A percentile compares a stretch with the other conserved stretches of the same genome.
Evolutionary conservation across 2,113 vertebrate genomes (phyloP).

Genomic region (Emydura subglobosa): DNA sequence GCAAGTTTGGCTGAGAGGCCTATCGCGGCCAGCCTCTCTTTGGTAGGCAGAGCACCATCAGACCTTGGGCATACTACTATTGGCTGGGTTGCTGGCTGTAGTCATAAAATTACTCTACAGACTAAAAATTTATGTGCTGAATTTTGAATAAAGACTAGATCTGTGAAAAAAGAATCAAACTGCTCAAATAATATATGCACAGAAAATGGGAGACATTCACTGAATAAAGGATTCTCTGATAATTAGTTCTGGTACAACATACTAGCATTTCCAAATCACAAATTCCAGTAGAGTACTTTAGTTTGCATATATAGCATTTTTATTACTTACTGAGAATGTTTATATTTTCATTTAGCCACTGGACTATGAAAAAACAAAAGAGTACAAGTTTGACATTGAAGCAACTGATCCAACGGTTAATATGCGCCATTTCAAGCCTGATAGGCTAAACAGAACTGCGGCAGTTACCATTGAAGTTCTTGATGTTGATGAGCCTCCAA

Average conservation of each 20-base stretch:
- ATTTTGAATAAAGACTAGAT: not conserved
- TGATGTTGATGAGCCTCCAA: slow-evolving; percentile 92
- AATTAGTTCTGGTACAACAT: not conserved
- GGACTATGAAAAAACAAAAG: slow-evolving; percentile 85
- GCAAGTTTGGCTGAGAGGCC: not conserved
- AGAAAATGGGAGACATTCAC: not conserved
- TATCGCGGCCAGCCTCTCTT: not conserved
- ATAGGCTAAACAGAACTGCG: slow-evolving; percentile 64
- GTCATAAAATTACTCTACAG: not conserved
- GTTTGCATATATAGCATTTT: not conserved
- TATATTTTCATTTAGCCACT: slow-evolving; percentile 79
- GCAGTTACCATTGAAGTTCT: slow-evolving; percentile 81
- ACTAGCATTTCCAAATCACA: not conserved
- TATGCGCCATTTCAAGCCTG: slow-evolving; percentile 51
- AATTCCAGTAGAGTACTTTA: not conserved
- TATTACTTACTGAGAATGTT: not conserved
- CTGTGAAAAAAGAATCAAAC: not conserved
- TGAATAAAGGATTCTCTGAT: not conserved
- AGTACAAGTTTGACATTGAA: slow-evolving; percentile 79
- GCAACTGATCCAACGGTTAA: slow-evolving; percentile 80
- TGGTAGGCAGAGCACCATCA: not conserved
- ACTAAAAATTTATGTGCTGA: not conserved
- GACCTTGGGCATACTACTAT: not conserved
- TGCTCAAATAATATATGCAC: rapidly evolving
- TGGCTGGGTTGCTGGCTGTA: not conserved